Evolutionary conservation across 2,888 invertebrate species (phyloP), one percentile per base, ranked within the genome.

Genomic region (Xanthia icteritia): DNA sequence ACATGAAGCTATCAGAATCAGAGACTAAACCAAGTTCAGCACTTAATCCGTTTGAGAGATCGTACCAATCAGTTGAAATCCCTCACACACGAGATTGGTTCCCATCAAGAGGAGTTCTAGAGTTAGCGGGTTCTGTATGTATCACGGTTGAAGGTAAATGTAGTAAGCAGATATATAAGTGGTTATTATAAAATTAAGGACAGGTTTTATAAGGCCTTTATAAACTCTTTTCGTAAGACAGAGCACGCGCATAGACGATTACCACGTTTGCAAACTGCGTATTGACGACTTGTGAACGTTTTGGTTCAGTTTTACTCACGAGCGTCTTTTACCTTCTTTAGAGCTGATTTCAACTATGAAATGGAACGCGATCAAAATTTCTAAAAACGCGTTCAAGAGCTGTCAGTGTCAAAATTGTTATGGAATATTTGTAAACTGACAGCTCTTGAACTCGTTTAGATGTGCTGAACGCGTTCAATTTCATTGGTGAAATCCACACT

Each of bases 1-100:
- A 68, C 71, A 61, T 58, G 56, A 61, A 71, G 68, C 39, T 45
- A 61, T 68, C 64, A 58, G 75, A 81, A 75, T 45, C 63, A 23
- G 58, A 51, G 27, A 74, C 79, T 71, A 27, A 79, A 73, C 69
- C 75, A 51, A 48, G 61, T 66, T 69, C 51, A 69, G 61, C 48
- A 71, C 51, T 84, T 72, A 73, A 84, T 69, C 82, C 76, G 68
- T 51, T 69, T 73, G 80, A 70, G 72, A 79, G 76, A 84, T 76
- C 27, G 76, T 54, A 58, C 61, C 80, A 84, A 83, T 84, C 80
- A 80, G 61, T 45, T 45, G 66, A 66, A 80, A 84, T 79, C 84
- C 83, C 56, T 72, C 81, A 70, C 76, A 80, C 76, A 36, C 66
- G 58, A 54, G 63, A 81, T 76, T 73, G 79, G 27, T 71, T 77